Conservation (phyloP, 2,797 vertebrate species). For the Clarias pachynema region DNA sequence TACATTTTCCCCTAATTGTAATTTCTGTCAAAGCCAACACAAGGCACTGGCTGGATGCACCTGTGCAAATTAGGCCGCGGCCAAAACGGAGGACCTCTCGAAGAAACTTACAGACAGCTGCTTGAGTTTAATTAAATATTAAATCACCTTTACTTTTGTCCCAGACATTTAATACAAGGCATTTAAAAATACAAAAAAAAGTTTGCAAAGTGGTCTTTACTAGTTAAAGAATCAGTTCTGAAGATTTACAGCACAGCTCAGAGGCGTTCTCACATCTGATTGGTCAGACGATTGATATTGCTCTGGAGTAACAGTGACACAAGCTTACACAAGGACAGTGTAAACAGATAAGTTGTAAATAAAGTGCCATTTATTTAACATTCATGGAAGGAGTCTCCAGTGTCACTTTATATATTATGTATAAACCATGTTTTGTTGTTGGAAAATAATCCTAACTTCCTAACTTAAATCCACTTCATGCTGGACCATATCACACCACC, state of each 20-base stretch:
- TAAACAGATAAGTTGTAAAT: background rate
- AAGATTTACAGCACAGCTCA: background rate
- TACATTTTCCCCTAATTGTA: slow-evolving; percentile 56
- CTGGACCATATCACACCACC: background rate
- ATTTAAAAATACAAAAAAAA: background rate
- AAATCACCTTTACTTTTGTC: background rate
- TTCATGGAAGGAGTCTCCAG: background rate
- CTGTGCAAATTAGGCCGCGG: slow-evolving; percentile 49
- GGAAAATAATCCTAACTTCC: background rate
- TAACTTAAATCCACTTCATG: background rate
- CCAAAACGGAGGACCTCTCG: background rate
- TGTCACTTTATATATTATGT: background rate
- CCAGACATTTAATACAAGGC: background rate
- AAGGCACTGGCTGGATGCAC: slow-evolving; percentile 40
- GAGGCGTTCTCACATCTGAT: background rate
- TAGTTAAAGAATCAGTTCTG: background rate
- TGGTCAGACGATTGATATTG: background rate
- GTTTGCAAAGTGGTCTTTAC: background rate
- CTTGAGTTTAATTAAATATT: background rate
- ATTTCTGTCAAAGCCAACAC: slow-evolving; percentile 49
- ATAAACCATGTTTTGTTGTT: background rate
- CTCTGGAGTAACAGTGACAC: background rate
- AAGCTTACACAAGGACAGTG: background rate
- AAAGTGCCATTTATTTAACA: background rate
- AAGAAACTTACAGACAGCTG: slow-evolving; percentile 39